These are phyloP conservation scores for Ochlodes sylvanus DNA, from an alignment of 2,888 invertebrate species.

Conservation along the genomic window DNA sequence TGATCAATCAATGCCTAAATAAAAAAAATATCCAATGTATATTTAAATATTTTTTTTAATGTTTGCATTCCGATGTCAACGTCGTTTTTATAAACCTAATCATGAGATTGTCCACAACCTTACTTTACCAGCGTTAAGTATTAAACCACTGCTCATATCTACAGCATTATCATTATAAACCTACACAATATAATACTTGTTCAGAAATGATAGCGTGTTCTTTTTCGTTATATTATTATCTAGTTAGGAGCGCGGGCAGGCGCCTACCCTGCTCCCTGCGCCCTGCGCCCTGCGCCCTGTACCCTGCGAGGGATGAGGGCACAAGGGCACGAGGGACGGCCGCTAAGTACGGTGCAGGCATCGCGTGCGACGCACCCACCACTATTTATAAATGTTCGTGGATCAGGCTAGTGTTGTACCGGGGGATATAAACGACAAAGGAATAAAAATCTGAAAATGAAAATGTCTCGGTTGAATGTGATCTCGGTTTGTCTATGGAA, in stretches of 20 bases:
- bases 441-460: too few relatives aligned
- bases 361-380: constrained; percentile 49
- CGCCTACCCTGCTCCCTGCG: neutral
- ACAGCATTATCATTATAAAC: too few relatives aligned
- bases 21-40: too few relatives aligned
- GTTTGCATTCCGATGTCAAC: too few relatives aligned
- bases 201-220: constrained; percentile 15
- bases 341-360: constrained; percentile 46
- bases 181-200: neutral
- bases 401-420: neutral
- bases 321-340: constrained; percentile 23
- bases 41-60: too few relatives aligned
- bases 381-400: constrained; percentile 61
- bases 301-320: constrained; percentile 11
- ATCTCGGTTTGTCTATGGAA: too few relatives aligned
- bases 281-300: neutral
- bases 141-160: too few relatives aligned
- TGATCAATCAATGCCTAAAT: too few relatives aligned
- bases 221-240: constrained; percentile 26
- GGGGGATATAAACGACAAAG: neutral
- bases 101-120: too few relatives aligned
- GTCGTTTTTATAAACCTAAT: too few relatives aligned
- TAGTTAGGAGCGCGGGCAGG: constrained; percentile 24
- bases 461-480: too few relatives aligned
- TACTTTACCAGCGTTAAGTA: too few relatives aligned